phyloP scores from a whole-genome alignment of 2,888 invertebrate genomes.

The Opisthograptis luteolata region DNA sequence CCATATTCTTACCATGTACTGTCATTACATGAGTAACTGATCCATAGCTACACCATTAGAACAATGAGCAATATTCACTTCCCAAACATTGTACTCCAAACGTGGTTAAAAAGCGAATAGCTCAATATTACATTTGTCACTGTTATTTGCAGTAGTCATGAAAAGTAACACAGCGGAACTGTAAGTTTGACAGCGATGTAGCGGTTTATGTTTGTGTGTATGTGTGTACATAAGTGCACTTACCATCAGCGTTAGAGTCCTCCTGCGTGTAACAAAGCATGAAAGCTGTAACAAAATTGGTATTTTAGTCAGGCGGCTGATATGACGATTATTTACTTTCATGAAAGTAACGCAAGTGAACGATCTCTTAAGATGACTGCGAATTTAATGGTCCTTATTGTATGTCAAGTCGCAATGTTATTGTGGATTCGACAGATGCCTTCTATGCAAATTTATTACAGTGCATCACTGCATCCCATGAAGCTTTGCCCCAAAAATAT shows the following conservation, averaged over 20 bases:
- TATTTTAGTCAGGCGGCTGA: conserved; percentile 43
- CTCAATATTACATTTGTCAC: conserved; percentile 62
- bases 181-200: conserved; percentile 70
- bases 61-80: conserved; percentile 45
- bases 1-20: conserved; percentile 11
- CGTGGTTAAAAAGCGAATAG: conserved; percentile 73
- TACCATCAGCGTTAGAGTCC: conserved; percentile 95
- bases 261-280: conserved; percentile 98
- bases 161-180: conserved; percentile 64
- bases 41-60: conserved; percentile 25
- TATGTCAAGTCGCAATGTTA: not conserved
- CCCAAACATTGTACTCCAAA: conserved; percentile 42
- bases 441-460: conserved; percentile 17
- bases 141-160: conserved; percentile 75
- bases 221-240: conserved; percentile 64
- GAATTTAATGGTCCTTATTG: not conserved
- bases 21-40: conserved; percentile 3
- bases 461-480: conserved; percentile 14
- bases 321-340: conserved; percentile 15
- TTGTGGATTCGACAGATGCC: conserved; percentile 1
- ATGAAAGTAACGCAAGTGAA: not conserved
- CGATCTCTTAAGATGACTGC: not conserved
- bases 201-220: conserved; percentile 46
- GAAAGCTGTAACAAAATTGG: conserved; percentile 91
- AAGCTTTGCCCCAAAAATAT: conserved; percentile 1